phyloP scores from a whole-genome alignment of 2,888 invertebrate species.

The Scaptomyza polygonia region DNA sequence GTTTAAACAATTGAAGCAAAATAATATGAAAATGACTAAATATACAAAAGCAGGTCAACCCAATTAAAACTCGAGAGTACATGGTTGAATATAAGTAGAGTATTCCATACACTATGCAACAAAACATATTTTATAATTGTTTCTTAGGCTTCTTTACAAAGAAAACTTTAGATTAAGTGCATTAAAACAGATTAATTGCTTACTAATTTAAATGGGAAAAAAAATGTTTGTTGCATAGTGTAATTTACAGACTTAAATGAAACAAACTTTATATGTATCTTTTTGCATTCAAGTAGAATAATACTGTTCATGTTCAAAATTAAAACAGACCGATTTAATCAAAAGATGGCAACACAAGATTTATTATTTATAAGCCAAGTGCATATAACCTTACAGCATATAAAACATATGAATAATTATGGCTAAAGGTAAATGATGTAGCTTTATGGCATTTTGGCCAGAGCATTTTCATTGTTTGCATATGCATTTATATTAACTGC shows the following conservation, averaged over 20 bases:
- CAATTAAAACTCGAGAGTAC: not conserved
- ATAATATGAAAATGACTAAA: not conserved
- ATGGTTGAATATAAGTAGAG: too few relatives aligned
- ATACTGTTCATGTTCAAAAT: not conserved
- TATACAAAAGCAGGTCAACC: not conserved
- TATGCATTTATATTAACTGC: conserved; percentile 42
- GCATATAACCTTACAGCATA: not conserved
- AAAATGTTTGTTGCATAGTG: not conserved
- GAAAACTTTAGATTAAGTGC: too few relatives aligned
- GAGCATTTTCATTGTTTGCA: conserved; percentile 20
- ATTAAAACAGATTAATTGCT: too few relatives aligned
- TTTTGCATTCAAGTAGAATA: not conserved
- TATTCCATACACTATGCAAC: not conserved
- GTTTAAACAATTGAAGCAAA: not conserved
- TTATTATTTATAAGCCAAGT: not conserved
- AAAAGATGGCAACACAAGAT: not conserved
- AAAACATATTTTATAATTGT: too few relatives aligned
- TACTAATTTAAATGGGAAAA: too few relatives aligned
- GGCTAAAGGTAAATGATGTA: conserved; percentile 1
- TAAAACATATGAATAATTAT: conserved; percentile 7
- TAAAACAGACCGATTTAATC: not conserved
- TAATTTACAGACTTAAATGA: not conserved
- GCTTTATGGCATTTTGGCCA: conserved; percentile 2
- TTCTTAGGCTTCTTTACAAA: too few relatives aligned
- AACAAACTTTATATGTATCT: too few relatives aligned